Conservation (phyloP, 2,888 invertebrate species). For the Phalera bucephala region DNA sequence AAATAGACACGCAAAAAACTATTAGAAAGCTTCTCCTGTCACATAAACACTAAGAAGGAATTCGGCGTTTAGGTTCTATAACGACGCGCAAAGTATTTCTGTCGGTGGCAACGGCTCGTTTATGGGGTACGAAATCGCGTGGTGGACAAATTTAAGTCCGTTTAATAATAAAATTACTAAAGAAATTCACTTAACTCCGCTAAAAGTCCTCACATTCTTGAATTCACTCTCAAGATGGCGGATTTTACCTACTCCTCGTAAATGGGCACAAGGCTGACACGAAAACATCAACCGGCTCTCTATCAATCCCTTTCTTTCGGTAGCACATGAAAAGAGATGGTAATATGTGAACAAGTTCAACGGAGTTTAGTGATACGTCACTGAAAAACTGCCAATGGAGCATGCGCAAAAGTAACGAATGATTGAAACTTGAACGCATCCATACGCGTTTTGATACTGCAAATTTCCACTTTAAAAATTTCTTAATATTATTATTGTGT, state of each 20-base stretch:
- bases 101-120: conserved; percentile 50
- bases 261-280: conserved; percentile 84
- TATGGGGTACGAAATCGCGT: conserved; percentile 48
- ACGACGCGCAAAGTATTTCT: conserved; percentile 53
- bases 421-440: conserved; percentile 58
- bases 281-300: conserved; percentile 82
- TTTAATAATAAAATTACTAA: conserved; percentile 77
- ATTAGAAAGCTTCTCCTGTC: conserved; percentile 83
- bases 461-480: no score
- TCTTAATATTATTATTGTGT: no score
- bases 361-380: conserved; percentile 69
- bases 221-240: conserved; percentile 86
- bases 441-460: conserved; percentile 40
- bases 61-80: conserved; percentile 65
- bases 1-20: conserved; percentile 82
- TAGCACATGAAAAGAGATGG: conserved; percentile 64
- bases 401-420: conserved; percentile 66
- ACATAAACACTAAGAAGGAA: conserved; percentile 81
- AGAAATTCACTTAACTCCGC: conserved; percentile 72
- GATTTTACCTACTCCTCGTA: conserved; percentile 82
- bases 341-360: conserved; percentile 66
- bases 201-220: conserved; percentile 84
- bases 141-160: conserved; percentile 57
- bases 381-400: conserved; percentile 65
- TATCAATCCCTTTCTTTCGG: conserved; percentile 72